These are phyloP conservation scores for Lithobates pipiens DNA, from an alignment of 2,797 vertebrate genomes.

Conservation along the genomic window DNA sequence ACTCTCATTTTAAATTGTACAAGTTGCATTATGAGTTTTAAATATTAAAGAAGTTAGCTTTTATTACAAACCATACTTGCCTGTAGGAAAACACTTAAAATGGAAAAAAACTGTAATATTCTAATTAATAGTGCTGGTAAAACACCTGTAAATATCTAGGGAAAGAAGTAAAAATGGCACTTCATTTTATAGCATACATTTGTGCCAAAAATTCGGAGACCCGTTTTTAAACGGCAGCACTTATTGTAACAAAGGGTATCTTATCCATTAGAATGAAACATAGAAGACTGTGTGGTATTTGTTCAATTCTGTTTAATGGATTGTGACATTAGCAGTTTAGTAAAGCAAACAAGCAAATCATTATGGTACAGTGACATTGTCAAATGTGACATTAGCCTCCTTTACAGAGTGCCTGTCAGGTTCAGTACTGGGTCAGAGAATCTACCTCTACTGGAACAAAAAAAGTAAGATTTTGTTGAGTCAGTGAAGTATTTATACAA, in stretches of 20 bases:
- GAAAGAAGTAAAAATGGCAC: neutral
- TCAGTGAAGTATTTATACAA: too few relatives aligned
- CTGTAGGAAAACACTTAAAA: neutral
- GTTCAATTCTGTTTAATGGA: constrained; percentile 59
- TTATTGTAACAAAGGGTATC: neutral
- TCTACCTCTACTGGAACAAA: neutral
- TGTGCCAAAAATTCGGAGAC: neutral
- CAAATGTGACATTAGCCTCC: neutral
- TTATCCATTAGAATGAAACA: constrained; percentile 52
- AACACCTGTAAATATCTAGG: neutral
- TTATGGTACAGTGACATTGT: constrained; percentile 43
- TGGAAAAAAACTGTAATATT: too few relatives aligned
- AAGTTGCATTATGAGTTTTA: neutral
- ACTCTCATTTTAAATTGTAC: too few relatives aligned
- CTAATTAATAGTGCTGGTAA: neutral
- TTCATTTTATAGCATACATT: neutral
- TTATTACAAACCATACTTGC: neutral
- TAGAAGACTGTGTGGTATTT: constrained; percentile 47
- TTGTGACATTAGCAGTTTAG: constrained; percentile 53
- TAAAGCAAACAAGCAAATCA: constrained; percentile 53
- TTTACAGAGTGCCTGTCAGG: constrained; percentile 3
- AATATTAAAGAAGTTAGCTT: neutral
- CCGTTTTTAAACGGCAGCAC: neutral
- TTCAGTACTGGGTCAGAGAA: neutral
- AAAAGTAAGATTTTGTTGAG: neutral